phyloP scores from a whole-genome alignment of 2,113 vertebrate genomes.

The crab-eating macaque (Macaca fascicularis) region T2T-MFA8v1.1 NC_088377.1:139608501-139609000 shows the following conservation, averaged over 20 bases:
- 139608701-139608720: background rate
- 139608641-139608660: background rate
- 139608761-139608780: background rate
- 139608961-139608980: conserved; percentile 15
- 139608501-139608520: background rate
- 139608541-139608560: background rate
- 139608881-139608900: background rate
- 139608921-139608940: background rate
- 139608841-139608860: background rate
- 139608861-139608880: background rate
- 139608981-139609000: background rate
- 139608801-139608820: background rate
- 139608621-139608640: background rate
- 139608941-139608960: conserved; percentile 23
- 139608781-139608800: background rate
- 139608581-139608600: background rate
- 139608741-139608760: background rate
- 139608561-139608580: too few species aligned
- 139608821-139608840: background rate
- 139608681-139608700: background rate
- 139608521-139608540: background rate
- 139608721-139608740: background rate
- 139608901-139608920: background rate
- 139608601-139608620: background rate
- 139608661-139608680: background rate